Evolutionary conservation across 2,797 vertebrate genomes (phyloP).

Genomic region (Echiichthys vipera): DNA sequence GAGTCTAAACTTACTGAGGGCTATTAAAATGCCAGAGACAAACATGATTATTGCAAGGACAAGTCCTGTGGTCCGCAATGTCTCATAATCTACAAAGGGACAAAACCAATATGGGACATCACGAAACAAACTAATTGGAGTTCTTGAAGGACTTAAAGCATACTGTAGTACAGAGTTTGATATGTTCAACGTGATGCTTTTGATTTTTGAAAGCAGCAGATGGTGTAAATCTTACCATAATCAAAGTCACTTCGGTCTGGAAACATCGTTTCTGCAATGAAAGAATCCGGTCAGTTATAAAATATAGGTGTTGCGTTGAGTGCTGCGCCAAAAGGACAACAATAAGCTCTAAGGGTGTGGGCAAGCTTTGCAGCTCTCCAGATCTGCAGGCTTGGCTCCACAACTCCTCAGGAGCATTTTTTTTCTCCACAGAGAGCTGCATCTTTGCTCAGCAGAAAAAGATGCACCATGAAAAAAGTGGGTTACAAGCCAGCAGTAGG

Average conservation of each 20-base stretch:
- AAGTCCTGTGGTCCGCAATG: conserved; percentile 85
- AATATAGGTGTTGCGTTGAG: neutral
- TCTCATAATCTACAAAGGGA: conserved; percentile 84
- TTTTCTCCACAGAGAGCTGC: conserved; percentile 54
- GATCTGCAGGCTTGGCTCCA: conserved; percentile 67
- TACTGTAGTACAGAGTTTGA: neutral
- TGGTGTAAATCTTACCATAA: conserved; percentile 78
- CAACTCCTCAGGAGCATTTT: conserved; percentile 48
- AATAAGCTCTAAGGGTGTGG: neutral
- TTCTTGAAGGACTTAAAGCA: conserved; percentile 9
- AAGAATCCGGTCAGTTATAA: conserved; percentile 18
- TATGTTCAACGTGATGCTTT: neutral
- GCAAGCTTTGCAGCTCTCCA: conserved; percentile 33
- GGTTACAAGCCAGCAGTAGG: conserved; percentile 55
- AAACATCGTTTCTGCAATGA: conserved; percentile 73
- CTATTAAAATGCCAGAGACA: conserved; percentile 86
- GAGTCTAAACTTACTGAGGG: conserved; percentile 83
- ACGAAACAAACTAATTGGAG: neutral
- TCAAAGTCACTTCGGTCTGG: conserved; percentile 83
- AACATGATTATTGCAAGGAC: conserved; percentile 85
- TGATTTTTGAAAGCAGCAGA: neutral
- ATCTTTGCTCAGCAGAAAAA: conserved; percentile 80
- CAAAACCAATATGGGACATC: conserved; percentile 27
- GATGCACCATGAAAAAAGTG: conserved; percentile 57
- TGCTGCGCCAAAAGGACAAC: conserved; percentile 34